Conservation (phyloP, 2,797 vertebrate genomes). For the Ptychadena robeensis region DNA sequence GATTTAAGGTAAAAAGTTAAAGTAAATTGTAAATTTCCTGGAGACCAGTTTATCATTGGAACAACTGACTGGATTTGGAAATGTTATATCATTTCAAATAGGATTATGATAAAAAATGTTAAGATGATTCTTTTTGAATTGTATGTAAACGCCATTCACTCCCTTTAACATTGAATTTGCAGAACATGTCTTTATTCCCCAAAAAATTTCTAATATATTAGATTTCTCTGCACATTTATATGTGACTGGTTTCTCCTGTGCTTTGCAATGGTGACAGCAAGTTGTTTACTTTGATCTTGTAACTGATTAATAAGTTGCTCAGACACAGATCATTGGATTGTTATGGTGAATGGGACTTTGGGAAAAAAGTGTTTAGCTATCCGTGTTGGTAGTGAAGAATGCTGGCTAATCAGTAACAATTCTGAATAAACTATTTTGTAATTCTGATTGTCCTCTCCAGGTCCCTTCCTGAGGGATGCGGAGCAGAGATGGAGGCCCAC, state of each 20-base stretch:
- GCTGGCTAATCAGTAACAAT: background rate
- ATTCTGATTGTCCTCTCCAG: background rate
- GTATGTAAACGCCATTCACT: too few relatives aligned
- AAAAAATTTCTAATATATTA: too few relatives aligned
- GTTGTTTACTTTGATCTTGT: background rate
- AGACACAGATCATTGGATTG: background rate
- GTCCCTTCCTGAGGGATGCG: conserved; percentile 13
- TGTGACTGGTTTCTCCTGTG: background rate
- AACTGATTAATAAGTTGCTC: conserved; percentile 4
- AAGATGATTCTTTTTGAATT: too few relatives aligned
- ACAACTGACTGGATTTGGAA: too few relatives aligned
- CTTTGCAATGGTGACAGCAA: background rate
- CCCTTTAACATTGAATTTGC: too few relatives aligned
- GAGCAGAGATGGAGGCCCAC: conserved; percentile 38
- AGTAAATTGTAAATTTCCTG: too few relatives aligned
- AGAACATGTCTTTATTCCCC: too few relatives aligned
- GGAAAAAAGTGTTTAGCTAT: background rate
- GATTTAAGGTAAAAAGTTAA: too few relatives aligned
- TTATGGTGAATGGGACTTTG: background rate
- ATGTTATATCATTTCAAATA: too few relatives aligned
- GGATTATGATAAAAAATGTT: too few relatives aligned
- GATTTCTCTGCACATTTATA: background rate
- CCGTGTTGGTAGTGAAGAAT: background rate
- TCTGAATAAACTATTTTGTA: background rate
- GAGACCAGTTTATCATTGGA: too few relatives aligned